Evolutionary conservation across 2,888 invertebrate species (phyloP).

Genomic region (Plutella xylostella): DNA sequence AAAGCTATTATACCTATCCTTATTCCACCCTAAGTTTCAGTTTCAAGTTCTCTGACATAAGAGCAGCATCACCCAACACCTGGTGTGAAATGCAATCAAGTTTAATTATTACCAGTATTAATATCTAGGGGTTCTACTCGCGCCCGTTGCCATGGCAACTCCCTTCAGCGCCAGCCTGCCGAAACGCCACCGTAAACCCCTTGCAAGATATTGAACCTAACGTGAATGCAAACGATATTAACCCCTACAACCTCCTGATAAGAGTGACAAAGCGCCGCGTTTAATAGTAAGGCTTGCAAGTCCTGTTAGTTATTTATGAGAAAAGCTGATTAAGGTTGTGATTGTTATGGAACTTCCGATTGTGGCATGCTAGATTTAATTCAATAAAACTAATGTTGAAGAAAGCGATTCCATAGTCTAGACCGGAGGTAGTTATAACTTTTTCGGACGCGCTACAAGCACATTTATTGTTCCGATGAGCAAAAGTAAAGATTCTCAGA

Average conservation of each 20-base stretch:
- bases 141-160: constrained; percentile 56
- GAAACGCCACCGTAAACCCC: constrained; percentile 20
- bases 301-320: constrained; percentile 57
- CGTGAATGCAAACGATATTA: not conserved
- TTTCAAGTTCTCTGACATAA: not conserved
- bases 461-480: not conserved
- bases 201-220: no score
- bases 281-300: constrained; percentile 20
- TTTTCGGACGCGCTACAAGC: not conserved
- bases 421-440: not conserved
- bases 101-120: constrained; percentile 69
- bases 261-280: not conserved
- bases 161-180: constrained; percentile 56
- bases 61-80: constrained; percentile 60
- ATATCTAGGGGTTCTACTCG: constrained; percentile 63
- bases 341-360: constrained; percentile 34
- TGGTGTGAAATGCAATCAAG: constrained; percentile 69
- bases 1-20: no score
- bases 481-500: no score
- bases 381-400: no score
- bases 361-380: no score
- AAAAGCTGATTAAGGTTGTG: constrained; percentile 57
- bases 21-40: no score
- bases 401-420: not conserved
- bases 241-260: not conserved